phyloP scores from a whole-genome alignment of 2,113 vertebrate species.

The Prochilodus magdalenae region DNA sequence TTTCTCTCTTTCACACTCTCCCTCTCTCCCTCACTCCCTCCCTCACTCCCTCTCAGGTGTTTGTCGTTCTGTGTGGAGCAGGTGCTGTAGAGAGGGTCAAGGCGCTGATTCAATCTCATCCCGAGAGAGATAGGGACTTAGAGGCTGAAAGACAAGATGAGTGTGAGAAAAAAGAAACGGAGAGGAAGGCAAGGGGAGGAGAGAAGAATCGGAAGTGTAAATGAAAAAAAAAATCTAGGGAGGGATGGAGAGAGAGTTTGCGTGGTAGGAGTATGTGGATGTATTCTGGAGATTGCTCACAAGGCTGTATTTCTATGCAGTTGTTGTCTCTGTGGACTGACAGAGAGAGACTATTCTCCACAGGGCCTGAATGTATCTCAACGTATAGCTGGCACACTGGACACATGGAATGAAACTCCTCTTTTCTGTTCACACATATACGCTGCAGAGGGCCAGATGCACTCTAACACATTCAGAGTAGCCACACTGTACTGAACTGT shows the following conservation, averaged over 20 bases:
- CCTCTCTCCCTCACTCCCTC: background rate
- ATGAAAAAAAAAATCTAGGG: background rate
- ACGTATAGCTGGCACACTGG: conserved; percentile 15
- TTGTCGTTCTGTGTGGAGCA: conserved; percentile 48
- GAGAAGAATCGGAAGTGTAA: background rate
- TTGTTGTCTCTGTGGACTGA: conserved; percentile 28
- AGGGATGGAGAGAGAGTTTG: conserved; percentile 15
- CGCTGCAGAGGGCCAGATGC: conserved; percentile 16
- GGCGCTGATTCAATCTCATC: conserved; percentile 46
- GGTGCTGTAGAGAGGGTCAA: conserved; percentile 52
- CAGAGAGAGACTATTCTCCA: conserved; percentile 3
- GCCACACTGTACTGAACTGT: background rate
- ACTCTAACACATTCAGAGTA: conserved; percentile 25
- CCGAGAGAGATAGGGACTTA: conserved; percentile 14
- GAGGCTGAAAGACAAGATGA: conserved; percentile 37
- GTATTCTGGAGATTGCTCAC: conserved; percentile 41
- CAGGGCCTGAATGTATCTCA: conserved; percentile 23
- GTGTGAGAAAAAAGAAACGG: conserved; percentile 35
- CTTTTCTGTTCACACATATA: conserved; percentile 23
- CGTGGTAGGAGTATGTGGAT: conserved; percentile 61
- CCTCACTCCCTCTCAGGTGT: conserved; percentile 22
- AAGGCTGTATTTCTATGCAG: background rate
- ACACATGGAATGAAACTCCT: conserved; percentile 36
- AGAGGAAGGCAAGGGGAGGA: background rate
- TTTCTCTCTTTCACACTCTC: background rate